A percentile compares a stretch with the other conserved stretches of the same genome.
Conservation (phyloP, 2,888 invertebrate species). For the Drosophila cracens region DNA sequence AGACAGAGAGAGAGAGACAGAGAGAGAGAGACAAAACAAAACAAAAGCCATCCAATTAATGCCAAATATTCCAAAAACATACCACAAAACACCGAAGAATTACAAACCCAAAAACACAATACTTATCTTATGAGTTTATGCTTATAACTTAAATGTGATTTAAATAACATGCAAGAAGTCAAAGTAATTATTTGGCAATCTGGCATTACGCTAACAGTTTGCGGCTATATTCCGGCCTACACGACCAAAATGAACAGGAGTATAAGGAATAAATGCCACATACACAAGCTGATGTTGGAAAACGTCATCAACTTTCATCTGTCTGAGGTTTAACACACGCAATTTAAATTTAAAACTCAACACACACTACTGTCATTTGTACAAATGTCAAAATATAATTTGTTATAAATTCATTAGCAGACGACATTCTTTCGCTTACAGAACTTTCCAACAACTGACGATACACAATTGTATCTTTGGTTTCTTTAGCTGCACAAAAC, state of each 20-base stretch:
- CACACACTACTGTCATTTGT: conserved; percentile 22
- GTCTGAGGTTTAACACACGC: conserved; percentile 33
- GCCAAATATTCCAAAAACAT: conserved; percentile 6
- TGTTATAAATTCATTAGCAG: conserved; percentile 54
- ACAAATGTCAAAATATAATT: conserved; percentile 57
- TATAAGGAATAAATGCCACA: conserved; percentile 2
- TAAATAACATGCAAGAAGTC: conserved; percentile 35
- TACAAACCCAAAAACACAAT: conserved; percentile 31
- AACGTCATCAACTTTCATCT: conserved; percentile 13
- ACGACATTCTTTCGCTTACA: conserved; percentile 4
- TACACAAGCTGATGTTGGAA: conserved; percentile 13
- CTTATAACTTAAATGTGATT: conserved; percentile 43
- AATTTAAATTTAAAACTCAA: conserved; percentile 24
- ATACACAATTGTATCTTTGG: conserved; percentile 15
- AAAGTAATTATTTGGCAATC: conserved; percentile 27
- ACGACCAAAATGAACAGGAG: conserved; percentile 6
- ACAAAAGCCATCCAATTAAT: conserved; percentile 58
- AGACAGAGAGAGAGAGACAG: conserved; percentile 6
- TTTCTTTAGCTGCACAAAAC: conserved; percentile 23
- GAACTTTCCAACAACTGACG: conserved; percentile 7
- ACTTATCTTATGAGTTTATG: conserved; percentile 21
- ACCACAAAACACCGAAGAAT: conserved; percentile 13
- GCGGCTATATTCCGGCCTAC: conserved; percentile 14
- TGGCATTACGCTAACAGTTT: conserved; percentile 8
- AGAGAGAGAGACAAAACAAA: conserved; percentile 20